Evolutionary conservation across 2,113 vertebrate species (phyloP), one percentile per base, ranked within the genome.

Genomic region (Crypturellus undulatus): DNA sequence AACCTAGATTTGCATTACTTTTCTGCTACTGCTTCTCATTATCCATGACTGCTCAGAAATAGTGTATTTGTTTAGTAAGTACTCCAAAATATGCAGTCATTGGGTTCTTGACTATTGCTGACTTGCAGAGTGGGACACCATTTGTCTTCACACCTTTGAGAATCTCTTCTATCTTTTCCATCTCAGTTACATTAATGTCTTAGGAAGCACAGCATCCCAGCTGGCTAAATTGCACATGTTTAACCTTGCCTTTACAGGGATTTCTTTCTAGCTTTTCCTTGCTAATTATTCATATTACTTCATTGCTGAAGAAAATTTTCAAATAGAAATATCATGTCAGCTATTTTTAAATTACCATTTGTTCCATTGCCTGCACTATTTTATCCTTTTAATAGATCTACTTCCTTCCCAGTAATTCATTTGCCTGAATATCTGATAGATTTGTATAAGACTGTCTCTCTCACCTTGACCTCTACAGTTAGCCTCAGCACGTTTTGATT

Each of bases 401-500:
- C 21, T 52, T 92, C 90, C 56, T 91, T 56, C 40, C 12, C 25
- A 51, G 56, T 59, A 77, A 90, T 80, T 85, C 58, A 72, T 92
- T 94, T 93, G 34, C 25, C 25, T 51, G 38, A 38, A 38, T 38
- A 38, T 38, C 19, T 52, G 6, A 87, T 52, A 12, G 68, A 88
- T 86, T 94, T 94, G 56, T 71, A 10, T 30, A 87, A 83, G 56
- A 83, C 28, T 72, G 3, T 43, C 49, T 91, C 60, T 94, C 92
- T 93, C 38, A 42, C 47, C 71, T 28, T 93, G 85, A 93, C 91
- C 90, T 92, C 68, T 93, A 47, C 52, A 38, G 17, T 82, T 77
- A 91, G 6, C 28, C 76, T 94, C 47, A 76, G 77, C 30, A 43
- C 12, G 80, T 79, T 94, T 81, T 72, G 56, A 49, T 82, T 78